Percentiles rank a stretch among this genome's conserved stretches.
phyloP scores from a whole-genome alignment of 2,797 vertebrate species.

The Poeciliopsis gracilis region DNA sequence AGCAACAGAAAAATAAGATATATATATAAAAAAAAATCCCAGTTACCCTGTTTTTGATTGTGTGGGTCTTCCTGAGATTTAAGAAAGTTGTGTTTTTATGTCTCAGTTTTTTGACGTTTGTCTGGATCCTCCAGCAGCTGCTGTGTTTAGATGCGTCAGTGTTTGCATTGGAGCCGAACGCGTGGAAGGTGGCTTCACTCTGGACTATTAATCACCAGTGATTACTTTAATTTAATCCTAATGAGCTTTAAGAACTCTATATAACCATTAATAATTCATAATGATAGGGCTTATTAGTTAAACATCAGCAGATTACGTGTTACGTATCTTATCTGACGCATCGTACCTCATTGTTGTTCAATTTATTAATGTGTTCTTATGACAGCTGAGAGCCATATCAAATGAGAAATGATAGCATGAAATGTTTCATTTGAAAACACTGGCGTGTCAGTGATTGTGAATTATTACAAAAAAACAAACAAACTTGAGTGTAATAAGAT shows the following conservation, averaged over 20 bases:
- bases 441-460: conserved; percentile 27
- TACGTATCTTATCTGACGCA: conserved; percentile 36
- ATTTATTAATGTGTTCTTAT: conserved; percentile 55
- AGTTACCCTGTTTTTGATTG: conserved; percentile 2
- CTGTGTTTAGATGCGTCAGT: conserved; percentile 18
- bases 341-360: conserved; percentile 47
- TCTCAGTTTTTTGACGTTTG: conserved; percentile 10
- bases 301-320: conserved; percentile 58
- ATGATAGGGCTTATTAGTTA: conserved; percentile 52
- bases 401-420: conserved; percentile 43
- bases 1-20: conserved; percentile 47
- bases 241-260: conserved; percentile 63
- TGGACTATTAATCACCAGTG: conserved; percentile 53
- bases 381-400: conserved; percentile 44
- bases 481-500: not conserved
- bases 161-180: conserved; percentile 34
- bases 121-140: conserved; percentile 18
- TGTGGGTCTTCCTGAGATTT: conserved; percentile 15
- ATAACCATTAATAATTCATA: conserved; percentile 58
- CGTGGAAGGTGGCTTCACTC: conserved; percentile 25
- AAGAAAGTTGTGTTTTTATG: conserved; percentile 24
- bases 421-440: conserved; percentile 33
- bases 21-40: not conserved
- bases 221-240: conserved; percentile 58
- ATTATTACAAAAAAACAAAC: not conserved